phyloP scores from a whole-genome alignment of 2,888 invertebrate species.

The Drosophila subsilvestris region DNA sequence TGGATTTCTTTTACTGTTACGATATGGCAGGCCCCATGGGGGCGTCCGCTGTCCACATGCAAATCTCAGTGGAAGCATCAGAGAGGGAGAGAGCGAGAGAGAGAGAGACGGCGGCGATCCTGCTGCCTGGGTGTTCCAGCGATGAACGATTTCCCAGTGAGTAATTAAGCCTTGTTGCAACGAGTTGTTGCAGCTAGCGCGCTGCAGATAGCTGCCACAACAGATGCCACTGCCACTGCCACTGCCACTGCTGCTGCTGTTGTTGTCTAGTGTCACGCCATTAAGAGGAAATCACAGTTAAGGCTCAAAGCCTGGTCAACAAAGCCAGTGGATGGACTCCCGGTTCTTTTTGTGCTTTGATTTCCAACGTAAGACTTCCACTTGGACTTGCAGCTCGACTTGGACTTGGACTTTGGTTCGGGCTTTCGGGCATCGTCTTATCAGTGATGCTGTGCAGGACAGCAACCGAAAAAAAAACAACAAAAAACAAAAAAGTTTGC shows the following conservation, averaged over 20 bases:
- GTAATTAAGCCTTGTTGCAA: conserved; percentile 76
- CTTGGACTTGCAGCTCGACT: neutral
- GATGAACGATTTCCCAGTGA: conserved; percentile 74
- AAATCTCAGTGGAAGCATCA: conserved; percentile 66
- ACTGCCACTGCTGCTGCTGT: conserved; percentile 17
- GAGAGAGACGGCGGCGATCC: conserved; percentile 16
- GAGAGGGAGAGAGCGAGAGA: conserved; percentile 38
- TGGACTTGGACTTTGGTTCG: neutral
- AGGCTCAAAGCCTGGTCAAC: conserved; percentile 50
- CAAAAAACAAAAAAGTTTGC: conserved; percentile 35
- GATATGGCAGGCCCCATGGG: conserved; percentile 10
- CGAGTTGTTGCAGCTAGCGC: conserved; percentile 43
- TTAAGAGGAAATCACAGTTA: conserved; percentile 79
- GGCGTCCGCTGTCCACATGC: conserved; percentile 47
- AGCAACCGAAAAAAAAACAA: conserved; percentile 16
- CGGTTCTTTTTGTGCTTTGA: conserved; percentile 51
- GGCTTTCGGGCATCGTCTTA: conserved; percentile 38
- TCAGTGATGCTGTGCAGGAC: conserved; percentile 63
- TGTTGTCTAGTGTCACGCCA: conserved; percentile 79
- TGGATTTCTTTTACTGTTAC: conserved; percentile 65
- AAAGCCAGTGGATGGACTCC: conserved; percentile 32
- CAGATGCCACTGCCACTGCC: conserved; percentile 27
- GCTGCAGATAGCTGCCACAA: no score
- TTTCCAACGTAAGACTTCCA: conserved; percentile 71
- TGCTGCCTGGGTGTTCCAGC: conserved; percentile 74